These are phyloP conservation scores for Anguilla megastoma DNA, from an alignment of 2,797 vertebrate genomes.

Conservation along the genomic window DNA sequence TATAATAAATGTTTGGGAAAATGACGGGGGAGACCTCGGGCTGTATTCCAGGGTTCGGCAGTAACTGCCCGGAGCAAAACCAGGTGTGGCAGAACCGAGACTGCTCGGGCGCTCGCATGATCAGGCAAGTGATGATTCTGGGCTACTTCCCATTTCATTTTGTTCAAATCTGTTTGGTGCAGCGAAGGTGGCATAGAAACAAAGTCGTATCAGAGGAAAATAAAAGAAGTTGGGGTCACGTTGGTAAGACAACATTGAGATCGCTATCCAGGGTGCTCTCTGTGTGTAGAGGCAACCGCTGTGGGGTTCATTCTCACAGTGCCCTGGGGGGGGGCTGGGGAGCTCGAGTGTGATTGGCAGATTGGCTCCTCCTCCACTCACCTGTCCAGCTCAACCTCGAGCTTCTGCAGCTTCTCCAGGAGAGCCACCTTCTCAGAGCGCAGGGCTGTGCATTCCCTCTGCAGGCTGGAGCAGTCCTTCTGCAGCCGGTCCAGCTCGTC, in stretches of 20 bases:
- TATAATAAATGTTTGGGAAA: neutral
- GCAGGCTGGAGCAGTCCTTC: conserved; percentile 78
- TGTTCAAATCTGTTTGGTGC: neutral
- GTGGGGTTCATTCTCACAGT: neutral
- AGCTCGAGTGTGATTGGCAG: neutral
- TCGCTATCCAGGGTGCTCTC: no score
- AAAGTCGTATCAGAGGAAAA: no score
- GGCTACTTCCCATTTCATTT: neutral
- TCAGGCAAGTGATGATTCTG: neutral
- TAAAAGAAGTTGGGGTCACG: no score
- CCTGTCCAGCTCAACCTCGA: conserved; percentile 88
- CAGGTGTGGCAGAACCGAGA: neutral
- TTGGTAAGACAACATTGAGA: neutral
- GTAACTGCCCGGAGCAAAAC: neutral
- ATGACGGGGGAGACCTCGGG: neutral
- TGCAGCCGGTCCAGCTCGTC: conserved; percentile 84
- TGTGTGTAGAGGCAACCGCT: no score
- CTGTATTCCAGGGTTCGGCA: neutral
- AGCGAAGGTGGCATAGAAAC: no score
- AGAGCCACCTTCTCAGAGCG: conserved; percentile 82
- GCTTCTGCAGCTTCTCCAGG: conserved; percentile 78
- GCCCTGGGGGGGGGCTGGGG: neutral
- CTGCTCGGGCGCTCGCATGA: neutral
- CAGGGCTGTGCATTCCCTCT: conserved; percentile 83
- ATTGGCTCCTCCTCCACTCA: conserved; percentile 50